Percentiles rank a stretch among this genome's conserved stretches.
Evolutionary conservation across 2,888 invertebrate species (phyloP).

Genomic region (Carpatolechia fugitivella): DNA sequence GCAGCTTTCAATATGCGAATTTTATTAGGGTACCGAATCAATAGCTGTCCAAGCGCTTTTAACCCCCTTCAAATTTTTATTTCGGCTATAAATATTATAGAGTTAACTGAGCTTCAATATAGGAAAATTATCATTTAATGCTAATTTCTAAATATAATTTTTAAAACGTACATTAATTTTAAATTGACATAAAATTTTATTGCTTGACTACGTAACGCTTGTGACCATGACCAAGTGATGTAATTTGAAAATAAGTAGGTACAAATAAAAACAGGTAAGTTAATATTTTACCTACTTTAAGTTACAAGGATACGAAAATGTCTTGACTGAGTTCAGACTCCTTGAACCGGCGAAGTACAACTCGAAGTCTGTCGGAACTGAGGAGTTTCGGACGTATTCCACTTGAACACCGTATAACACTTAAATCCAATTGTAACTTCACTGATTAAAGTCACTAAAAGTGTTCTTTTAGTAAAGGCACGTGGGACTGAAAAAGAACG

Average conservation of each 20-base stretch:
- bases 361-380: not conserved
- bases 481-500: constrained; percentile 22
- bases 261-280: not conserved
- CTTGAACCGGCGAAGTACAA: constrained; percentile 3
- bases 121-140: constrained; percentile 26
- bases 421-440: constrained; percentile 23
- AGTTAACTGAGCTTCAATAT: constrained; percentile 36
- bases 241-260: too few species aligned
- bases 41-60: constrained; percentile 51
- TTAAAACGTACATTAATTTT: too few species aligned
- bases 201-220: not conserved
- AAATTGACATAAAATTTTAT: not conserved
- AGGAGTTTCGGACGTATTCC: constrained; percentile 16
- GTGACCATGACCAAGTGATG: not conserved
- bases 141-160: too few species aligned
- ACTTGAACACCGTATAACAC: constrained; percentile 21
- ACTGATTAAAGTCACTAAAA: constrained; percentile 32
- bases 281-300: constrained; percentile 5
- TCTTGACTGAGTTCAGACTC: constrained; percentile 10
- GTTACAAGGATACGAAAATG: constrained; percentile 5
- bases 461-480: constrained; percentile 18
- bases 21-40: constrained; percentile 74
- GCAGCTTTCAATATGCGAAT: constrained; percentile 60
- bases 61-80: constrained; percentile 51
- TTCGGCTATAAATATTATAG: constrained; percentile 34